Evolutionary conservation across 2,888 invertebrate species (phyloP).

Genomic region (Salticus scenicus): DNA sequence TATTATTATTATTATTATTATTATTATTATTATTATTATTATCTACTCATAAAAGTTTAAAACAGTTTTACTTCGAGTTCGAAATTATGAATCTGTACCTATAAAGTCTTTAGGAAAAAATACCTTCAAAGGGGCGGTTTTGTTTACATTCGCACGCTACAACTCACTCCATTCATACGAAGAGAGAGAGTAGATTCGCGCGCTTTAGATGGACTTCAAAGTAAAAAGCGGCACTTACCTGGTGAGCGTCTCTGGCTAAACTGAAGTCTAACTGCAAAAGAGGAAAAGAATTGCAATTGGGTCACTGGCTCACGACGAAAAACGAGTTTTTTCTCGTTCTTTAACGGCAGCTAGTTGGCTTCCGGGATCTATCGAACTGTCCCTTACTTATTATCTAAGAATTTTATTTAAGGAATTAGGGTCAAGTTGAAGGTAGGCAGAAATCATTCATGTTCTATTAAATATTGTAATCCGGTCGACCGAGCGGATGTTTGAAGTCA

Average conservation of each 20-base stretch:
- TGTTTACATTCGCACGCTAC: not conserved
- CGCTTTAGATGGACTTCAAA: not conserved
- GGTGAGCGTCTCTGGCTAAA: not conserved
- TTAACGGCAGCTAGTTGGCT: not conserved
- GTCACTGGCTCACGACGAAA: constrained; percentile 10
- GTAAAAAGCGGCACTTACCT: constrained; percentile 4
- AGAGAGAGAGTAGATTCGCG: not conserved
- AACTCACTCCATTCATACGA: not conserved
- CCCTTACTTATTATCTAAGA: not conserved
- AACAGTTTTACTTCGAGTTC: too few relatives aligned
- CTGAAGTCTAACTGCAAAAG: not conserved
- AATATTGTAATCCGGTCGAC: not conserved
- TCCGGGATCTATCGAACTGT: not conserved
- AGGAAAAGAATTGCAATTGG: not conserved
- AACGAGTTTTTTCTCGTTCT: constrained; percentile 6
- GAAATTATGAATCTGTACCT: too few relatives aligned
- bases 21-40: too few relatives aligned
- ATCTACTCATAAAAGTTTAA: too few relatives aligned
- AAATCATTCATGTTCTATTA: not conserved
- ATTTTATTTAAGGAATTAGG: not conserved
- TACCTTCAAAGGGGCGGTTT: not conserved
- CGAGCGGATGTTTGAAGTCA: too few relatives aligned
- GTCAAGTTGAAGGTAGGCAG: not conserved
- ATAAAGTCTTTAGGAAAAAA: too few relatives aligned
- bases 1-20: too few relatives aligned